These are phyloP conservation scores for silkworm (Bombyx mori) DNA, from an alignment of 1,140 invertebrate species.

Conservation along the genomic window DNA sequence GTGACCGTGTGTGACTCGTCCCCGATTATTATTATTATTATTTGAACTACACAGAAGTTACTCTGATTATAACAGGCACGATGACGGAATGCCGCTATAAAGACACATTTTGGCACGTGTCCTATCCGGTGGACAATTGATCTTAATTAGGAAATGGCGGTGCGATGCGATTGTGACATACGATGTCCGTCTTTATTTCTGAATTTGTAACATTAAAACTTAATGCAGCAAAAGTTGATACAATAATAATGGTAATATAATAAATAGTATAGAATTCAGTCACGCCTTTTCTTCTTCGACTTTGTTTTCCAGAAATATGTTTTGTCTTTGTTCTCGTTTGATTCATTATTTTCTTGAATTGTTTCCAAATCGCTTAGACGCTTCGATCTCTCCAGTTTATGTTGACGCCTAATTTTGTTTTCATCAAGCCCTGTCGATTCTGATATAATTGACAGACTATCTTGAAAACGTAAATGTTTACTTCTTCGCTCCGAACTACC, in stretches of 20 bases:
- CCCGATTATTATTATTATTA: too few species aligned
- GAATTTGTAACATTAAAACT: too few species aligned
- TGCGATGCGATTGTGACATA: constrained; percentile 22
- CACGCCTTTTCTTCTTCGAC: too few species aligned
- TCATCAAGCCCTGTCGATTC: neutral
- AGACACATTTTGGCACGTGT: constrained; percentile 65
- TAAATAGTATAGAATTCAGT: too few species aligned
- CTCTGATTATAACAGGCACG: constrained; percentile 14
- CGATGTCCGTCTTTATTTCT: constrained; percentile 26
- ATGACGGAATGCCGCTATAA: constrained; percentile 46
- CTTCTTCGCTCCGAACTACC: constrained; percentile 1
- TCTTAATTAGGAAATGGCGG: constrained; percentile 64
- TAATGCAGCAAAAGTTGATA: too few species aligned
- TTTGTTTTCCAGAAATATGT: too few species aligned
- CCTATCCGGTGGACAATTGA: constrained; percentile 63
- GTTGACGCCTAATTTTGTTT: constrained; percentile 13
- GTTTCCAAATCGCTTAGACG: neutral
- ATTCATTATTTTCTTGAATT: constrained; percentile 6
- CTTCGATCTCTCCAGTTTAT: constrained; percentile 4
- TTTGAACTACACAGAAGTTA: neutral
- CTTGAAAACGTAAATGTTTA: constrained; percentile 46
- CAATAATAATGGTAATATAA: too few species aligned
- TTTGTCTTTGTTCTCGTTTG: neutral
- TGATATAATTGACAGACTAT: constrained; percentile 30
- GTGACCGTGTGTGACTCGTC: too few species aligned